phyloP scores from a whole-genome alignment of 2,888 invertebrate species.

The Augiades crinisus region DNA sequence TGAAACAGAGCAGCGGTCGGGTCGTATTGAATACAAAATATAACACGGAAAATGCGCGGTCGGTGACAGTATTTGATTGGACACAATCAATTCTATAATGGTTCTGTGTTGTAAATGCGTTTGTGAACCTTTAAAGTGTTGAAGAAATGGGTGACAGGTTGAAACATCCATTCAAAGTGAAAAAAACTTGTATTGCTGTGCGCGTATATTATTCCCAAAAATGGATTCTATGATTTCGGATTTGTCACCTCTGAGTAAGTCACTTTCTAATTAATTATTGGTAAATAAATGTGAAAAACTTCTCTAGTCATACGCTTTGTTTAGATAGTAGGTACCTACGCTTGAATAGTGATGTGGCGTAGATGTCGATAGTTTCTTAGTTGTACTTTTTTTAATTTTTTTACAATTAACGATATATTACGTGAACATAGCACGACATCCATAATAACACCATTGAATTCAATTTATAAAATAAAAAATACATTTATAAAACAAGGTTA shows the following conservation, averaged over 20 bases:
- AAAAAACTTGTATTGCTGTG: conserved; percentile 52
- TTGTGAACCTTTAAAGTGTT: conserved; percentile 40
- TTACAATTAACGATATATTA: too few relatives aligned
- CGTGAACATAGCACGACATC: too few relatives aligned
- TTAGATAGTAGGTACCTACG: neutral
- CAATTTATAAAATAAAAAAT: too few relatives aligned
- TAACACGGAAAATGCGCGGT: conserved; percentile 56
- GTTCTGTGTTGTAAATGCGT: conserved; percentile 18
- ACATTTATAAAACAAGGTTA: too few relatives aligned
- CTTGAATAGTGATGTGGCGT: conserved; percentile 9
- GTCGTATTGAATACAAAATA: conserved; percentile 45
- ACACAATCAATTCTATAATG: conserved; percentile 18
- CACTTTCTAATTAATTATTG: conserved; percentile 20
- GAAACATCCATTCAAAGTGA: conserved; percentile 71
- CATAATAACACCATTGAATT: too few relatives aligned
- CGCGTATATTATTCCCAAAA: conserved; percentile 44
- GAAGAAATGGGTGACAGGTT: conserved; percentile 75
- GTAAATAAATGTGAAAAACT: neutral
- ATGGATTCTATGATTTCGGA: conserved; percentile 69
- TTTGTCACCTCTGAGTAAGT: conserved; percentile 69
- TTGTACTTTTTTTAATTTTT: neutral
- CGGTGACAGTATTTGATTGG: conserved; percentile 39
- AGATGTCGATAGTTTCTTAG: conserved; percentile 12
- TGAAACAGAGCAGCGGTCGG: too few relatives aligned
- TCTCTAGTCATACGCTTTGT: neutral